These are phyloP conservation scores for Calameuta filiformis DNA, from an alignment of 2,888 invertebrate genomes.

Conservation along the genomic window DNA sequence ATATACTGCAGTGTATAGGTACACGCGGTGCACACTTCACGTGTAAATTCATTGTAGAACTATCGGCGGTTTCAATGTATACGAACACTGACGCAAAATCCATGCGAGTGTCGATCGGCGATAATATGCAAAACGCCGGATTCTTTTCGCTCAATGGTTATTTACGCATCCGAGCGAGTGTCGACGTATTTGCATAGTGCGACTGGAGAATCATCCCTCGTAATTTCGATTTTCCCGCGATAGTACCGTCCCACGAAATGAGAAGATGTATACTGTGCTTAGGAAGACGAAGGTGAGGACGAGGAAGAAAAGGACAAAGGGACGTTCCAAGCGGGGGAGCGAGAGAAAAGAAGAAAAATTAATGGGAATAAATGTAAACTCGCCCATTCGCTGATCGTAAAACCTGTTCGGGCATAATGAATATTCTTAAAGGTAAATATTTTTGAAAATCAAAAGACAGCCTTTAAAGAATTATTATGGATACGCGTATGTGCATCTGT, in stretches of 20 bases:
- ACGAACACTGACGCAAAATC: not conserved
- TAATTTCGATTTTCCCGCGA: not conserved
- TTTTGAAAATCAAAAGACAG: not conserved
- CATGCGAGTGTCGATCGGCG: constrained; percentile 2
- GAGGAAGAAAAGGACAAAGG: not conserved
- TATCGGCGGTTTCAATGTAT: not conserved
- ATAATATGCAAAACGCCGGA: constrained; percentile 5
- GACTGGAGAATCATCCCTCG: not conserved
- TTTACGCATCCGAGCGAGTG: not conserved
- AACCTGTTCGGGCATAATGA: not conserved
- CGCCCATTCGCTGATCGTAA: not conserved
- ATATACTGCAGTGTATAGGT: not conserved
- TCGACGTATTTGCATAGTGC: constrained; percentile 5
- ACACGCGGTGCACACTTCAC: not conserved
- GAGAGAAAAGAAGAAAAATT: not conserved
- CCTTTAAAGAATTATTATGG: not conserved
- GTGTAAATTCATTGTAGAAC: not conserved
- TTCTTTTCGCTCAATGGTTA: constrained; percentile 5
- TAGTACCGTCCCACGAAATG: not conserved
- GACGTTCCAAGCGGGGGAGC: not conserved
- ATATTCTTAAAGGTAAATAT: not conserved
- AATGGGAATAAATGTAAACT: not conserved
- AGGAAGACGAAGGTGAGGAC: not conserved
- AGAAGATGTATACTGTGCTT: not conserved
- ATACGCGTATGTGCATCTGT: not conserved